Percentiles rank a stretch among this genome's conserved stretches.
These are phyloP conservation scores for Ancistrus triradiatus DNA, from an alignment of 2,113 vertebrate genomes.

Conservation along the genomic window DNA sequence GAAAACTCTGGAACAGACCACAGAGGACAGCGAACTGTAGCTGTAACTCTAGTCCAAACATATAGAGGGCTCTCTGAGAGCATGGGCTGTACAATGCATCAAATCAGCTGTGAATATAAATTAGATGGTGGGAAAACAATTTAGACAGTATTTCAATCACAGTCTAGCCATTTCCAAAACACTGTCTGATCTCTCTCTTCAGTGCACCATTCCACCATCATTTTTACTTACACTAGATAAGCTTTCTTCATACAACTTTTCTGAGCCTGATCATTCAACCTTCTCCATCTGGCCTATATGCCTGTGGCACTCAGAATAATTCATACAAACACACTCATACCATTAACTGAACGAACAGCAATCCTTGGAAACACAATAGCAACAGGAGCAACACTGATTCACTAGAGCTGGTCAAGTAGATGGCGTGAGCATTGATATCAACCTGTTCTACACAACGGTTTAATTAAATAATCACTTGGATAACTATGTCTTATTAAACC, in stretches of 20 bases:
- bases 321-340: conserved; percentile 9
- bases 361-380: background rate
- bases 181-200: conserved; percentile 22
- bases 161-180: conserved; percentile 29
- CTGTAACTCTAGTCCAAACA: too few species aligned
- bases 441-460: too few species aligned
- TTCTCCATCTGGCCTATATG: conserved; percentile 23
- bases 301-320: conserved; percentile 22
- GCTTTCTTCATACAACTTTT: conserved; percentile 7
- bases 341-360: background rate
- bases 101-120: conserved; percentile 36
- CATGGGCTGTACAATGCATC: conserved; percentile 4
- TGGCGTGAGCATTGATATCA: background rate
- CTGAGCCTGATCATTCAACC: conserved; percentile 17
- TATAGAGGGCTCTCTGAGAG: background rate
- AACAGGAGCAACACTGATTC: background rate
- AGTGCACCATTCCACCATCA: background rate
- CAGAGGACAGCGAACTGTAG: background rate
- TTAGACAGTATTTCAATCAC: conserved; percentile 37
- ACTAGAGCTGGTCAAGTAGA: background rate
- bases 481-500: too few species aligned
- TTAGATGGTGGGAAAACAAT: conserved; percentile 26
- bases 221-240: background rate
- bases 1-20: background rate
- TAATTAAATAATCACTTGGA: too few species aligned